Evolutionary conservation across 1,140 invertebrate species (phyloP).

Genomic region (Lepidurus arcticus): DNA sequence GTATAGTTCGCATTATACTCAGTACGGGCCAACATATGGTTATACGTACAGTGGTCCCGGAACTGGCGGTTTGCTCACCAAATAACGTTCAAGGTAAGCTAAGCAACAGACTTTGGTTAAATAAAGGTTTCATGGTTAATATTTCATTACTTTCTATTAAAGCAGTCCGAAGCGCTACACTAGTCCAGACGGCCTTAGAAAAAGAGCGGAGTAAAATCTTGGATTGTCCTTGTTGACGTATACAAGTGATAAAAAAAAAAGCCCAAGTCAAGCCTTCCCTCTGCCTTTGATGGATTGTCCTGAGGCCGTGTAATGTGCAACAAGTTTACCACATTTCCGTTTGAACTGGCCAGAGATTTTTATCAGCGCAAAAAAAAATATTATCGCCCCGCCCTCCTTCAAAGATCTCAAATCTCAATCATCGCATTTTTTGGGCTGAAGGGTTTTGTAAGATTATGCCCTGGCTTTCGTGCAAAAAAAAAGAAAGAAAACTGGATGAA

Average conservation of each 20-base stretch:
- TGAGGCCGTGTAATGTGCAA: conserved; percentile 21
- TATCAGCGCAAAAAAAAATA: conserved; percentile 7
- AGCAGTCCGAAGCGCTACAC: conserved; percentile 6
- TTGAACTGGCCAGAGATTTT: conserved; percentile 7
- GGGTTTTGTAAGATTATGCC: not conserved
- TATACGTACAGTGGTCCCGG: conserved; percentile 61
- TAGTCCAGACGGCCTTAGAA: conserved; percentile 21
- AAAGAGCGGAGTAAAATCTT: conserved; percentile 13
- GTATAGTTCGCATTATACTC: conserved; percentile 66
- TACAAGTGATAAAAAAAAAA: conserved; percentile 3
- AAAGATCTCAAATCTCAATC: conserved; percentile 9
- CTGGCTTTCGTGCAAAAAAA: not conserved
- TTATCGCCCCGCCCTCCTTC: conserved; percentile 7
- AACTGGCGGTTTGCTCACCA: conserved; percentile 69
- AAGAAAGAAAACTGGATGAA: not conserved
- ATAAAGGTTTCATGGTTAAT: not conserved
- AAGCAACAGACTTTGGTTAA: not conserved
- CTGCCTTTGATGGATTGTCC: conserved; percentile 18
- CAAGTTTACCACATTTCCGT: conserved; percentile 15
- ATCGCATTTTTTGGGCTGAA: conserved; percentile 19
- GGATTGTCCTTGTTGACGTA: conserved; percentile 9
- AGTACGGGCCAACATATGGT: conserved; percentile 64
- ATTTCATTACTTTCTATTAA: not conserved
- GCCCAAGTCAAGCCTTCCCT: conserved; percentile 20
- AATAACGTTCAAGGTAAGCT: conserved; percentile 46